Conservation (phyloP, 1,140 invertebrate genomes). For the Pogonomyrmex californicus region DNA sequence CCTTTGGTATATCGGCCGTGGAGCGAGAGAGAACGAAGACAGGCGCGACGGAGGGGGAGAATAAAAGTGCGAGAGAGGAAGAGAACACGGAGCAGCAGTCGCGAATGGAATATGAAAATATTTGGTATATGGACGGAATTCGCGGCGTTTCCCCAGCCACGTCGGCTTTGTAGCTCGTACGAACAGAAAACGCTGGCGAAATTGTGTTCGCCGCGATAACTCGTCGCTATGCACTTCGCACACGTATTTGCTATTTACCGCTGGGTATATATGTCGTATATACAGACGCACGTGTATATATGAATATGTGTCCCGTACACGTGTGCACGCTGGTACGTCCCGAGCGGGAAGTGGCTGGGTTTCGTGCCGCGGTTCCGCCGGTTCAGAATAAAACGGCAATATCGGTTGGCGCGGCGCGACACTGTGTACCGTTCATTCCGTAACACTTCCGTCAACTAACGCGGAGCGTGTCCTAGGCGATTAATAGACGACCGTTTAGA, state of each 20-base stretch:
- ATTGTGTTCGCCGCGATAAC: slow-evolving; percentile 64
- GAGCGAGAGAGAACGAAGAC: slow-evolving; percentile 37
- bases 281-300: background rate
- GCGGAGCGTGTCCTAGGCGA: slow-evolving; percentile 51
- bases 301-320: background rate
- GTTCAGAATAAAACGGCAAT: slow-evolving; percentile 58
- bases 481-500: slow-evolving; percentile 57
- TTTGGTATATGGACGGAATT: slow-evolving; percentile 66
- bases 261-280: slow-evolving; percentile 21
- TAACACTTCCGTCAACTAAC: slow-evolving; percentile 59
- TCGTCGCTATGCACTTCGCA: slow-evolving; percentile 63
- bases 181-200: slow-evolving; percentile 58
- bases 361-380: slow-evolving; percentile 31
- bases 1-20: slow-evolving; percentile 77
- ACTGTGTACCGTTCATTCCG: slow-evolving; percentile 48
- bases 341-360: slow-evolving; percentile 48
- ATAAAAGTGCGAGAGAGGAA: slow-evolving; percentile 42
- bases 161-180: slow-evolving; percentile 67
- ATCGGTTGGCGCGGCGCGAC: slow-evolving; percentile 24
- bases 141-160: slow-evolving; percentile 49
- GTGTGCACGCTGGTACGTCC: background rate
- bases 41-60: slow-evolving; percentile 24
- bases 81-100: slow-evolving; percentile 65
- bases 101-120: slow-evolving; percentile 78
- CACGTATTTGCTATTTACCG: slow-evolving; percentile 64